A percentile compares a stretch with the other conserved stretches of the same genome.
These are phyloP conservation scores for Capricornis sumatraensis DNA, from an alignment of 2,113 vertebrate genomes.

Conservation along the genomic window DNA sequence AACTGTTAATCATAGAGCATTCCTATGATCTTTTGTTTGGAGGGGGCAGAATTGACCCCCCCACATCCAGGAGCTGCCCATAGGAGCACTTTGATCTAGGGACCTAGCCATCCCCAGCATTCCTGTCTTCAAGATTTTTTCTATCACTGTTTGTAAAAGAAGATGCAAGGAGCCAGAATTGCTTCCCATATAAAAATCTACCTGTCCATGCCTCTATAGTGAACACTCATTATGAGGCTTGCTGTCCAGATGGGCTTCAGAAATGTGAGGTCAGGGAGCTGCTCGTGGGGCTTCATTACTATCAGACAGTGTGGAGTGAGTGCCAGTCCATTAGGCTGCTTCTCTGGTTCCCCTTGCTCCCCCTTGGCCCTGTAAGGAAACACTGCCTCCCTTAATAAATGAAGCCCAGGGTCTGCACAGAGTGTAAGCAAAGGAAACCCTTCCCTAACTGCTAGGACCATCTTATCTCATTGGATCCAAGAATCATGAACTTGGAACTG, in stretches of 20 bases:
- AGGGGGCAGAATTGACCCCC: neutral
- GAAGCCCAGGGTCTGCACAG: neutral
- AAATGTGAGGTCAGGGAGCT: neutral
- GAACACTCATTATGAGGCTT: neutral
- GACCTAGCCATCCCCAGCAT: neutral
- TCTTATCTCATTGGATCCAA: neutral
- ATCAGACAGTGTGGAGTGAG: neutral
- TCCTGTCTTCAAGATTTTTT: neutral
- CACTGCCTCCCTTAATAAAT: neutral
- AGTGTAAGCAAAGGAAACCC: neutral
- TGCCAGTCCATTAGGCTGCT: neutral
- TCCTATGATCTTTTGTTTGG: neutral
- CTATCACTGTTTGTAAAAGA: neutral
- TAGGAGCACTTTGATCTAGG: neutral
- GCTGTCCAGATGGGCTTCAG: neutral
- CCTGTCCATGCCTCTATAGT: neutral
- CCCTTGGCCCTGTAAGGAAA: neutral
- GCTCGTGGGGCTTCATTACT: neutral
- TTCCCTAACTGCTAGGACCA: neutral
- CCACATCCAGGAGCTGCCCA: neutral
- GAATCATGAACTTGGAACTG: neutral
- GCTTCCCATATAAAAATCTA: neutral
- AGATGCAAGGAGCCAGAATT: neutral
- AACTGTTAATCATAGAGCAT: neutral
- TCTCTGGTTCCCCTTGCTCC: neutral